Conservation (phyloP, 2,888 invertebrate species). For the Ditula angustiorana region DNA sequence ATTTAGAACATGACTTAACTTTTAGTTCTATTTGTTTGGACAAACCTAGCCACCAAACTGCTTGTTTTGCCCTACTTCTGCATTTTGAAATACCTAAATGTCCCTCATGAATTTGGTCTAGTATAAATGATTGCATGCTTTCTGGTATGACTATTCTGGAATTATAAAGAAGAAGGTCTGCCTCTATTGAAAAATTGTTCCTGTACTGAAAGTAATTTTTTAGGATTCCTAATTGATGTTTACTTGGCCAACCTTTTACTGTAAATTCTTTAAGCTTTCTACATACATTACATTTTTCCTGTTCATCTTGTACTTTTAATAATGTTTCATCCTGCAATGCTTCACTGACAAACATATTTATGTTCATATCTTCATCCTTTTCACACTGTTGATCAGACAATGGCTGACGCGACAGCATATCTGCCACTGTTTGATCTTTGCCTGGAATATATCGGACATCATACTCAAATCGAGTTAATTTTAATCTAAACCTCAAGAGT, state of each 20-base stretch:
- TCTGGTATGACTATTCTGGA: too few species aligned
- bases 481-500: not conserved
- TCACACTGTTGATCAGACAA: not conserved
- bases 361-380: not conserved
- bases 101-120: constrained; percentile 29
- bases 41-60: constrained; percentile 40
- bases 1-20: constrained; percentile 1
- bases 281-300: constrained; percentile 3
- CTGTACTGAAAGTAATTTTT: constrained; percentile 19
- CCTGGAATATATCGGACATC: constrained; percentile 44
- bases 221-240: constrained; percentile 4
- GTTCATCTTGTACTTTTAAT: constrained; percentile 5
- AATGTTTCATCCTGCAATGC: not conserved
- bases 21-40: constrained; percentile 7
- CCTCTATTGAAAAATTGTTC: constrained; percentile 15
- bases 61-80: constrained; percentile 31
- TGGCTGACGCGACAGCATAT: constrained; percentile 42
- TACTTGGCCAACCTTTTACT: not conserved
- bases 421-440: constrained; percentile 43
- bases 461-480: not conserved
- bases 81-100: constrained; percentile 36
- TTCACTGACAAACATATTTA: not conserved
- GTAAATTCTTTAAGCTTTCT: not conserved
- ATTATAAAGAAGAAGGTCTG: not conserved
- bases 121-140: constrained; percentile 16